Conservation (phyloP, 2,113 vertebrate genomes). For the Sarotherodon lohbergeri region DNA sequence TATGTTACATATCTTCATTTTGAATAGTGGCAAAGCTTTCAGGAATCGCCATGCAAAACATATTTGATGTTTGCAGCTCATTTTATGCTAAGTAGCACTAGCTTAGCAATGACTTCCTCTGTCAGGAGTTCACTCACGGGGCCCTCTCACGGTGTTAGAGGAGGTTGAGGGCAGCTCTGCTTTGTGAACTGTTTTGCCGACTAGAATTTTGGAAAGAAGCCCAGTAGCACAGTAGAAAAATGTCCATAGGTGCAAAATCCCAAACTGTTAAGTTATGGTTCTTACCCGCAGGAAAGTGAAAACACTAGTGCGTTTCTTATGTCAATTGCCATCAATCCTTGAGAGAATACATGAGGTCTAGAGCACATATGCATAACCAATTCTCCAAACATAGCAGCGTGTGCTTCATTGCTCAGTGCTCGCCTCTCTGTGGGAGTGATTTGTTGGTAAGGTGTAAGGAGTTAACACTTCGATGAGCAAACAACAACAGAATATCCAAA, state of each 20-base stretch:
- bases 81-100: not conserved
- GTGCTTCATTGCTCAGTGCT: not conserved
- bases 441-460: constrained; percentile 23
- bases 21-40: not conserved
- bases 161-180: not conserved
- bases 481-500: constrained; percentile 42
- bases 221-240: not conserved
- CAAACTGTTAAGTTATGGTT: constrained; percentile 16
- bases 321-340: constrained; percentile 19
- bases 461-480: constrained; percentile 46
- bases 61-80: not conserved
- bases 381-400: not conserved
- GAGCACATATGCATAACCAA: not conserved
- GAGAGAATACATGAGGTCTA: not conserved
- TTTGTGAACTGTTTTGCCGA: not conserved
- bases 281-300: constrained; percentile 4
- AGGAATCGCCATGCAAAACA: not conserved
- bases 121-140: not conserved
- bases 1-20: not conserved
- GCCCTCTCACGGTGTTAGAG: not conserved
- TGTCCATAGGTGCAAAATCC: constrained; percentile 22
- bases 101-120: not conserved
- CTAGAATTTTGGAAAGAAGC: not conserved
- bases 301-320: not conserved
- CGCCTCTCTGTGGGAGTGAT: constrained; percentile 43